These are phyloP conservation scores for Strigamia maritima DNA, from an alignment of 2,888 invertebrate genomes.

Conservation along the genomic window DNA sequence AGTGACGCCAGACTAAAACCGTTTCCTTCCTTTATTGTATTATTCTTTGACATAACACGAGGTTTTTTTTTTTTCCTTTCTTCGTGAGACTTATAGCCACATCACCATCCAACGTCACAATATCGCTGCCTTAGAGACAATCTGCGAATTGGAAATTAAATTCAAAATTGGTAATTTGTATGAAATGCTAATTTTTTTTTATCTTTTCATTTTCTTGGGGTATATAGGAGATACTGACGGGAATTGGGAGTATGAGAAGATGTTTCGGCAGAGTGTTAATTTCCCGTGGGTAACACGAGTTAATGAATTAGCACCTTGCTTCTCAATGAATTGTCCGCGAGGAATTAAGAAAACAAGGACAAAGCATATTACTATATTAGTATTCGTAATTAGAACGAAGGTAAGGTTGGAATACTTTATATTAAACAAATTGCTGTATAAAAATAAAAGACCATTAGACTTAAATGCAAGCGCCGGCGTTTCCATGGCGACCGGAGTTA, in stretches of 20 bases:
- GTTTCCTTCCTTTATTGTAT: background rate
- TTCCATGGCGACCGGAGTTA: background rate
- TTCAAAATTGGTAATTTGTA: background rate
- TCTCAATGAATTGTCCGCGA: background rate
- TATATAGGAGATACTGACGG: background rate
- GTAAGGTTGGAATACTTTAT: background rate
- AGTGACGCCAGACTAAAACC: background rate
- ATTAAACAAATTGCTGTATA: background rate
- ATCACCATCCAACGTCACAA: too few relatives aligned
- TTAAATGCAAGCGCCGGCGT: background rate
- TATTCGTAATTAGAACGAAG: background rate
- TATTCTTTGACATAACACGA: too few relatives aligned
- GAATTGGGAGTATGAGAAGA: background rate
- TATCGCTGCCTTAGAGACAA: too few relatives aligned
- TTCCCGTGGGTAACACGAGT: background rate
- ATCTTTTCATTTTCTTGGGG: background rate
- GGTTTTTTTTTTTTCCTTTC: too few relatives aligned
- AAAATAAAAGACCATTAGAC: background rate
- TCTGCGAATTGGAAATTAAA: background rate
- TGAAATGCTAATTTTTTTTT: too few relatives aligned
- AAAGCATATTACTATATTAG: background rate
- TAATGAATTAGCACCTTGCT: slow-evolving; percentile 10
- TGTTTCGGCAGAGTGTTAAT: background rate
- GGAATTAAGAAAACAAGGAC: background rate
- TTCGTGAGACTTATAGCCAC: too few relatives aligned